phyloP scores from a whole-genome alignment of 2,888 invertebrate species.

The Drosophila testacea region DNA sequence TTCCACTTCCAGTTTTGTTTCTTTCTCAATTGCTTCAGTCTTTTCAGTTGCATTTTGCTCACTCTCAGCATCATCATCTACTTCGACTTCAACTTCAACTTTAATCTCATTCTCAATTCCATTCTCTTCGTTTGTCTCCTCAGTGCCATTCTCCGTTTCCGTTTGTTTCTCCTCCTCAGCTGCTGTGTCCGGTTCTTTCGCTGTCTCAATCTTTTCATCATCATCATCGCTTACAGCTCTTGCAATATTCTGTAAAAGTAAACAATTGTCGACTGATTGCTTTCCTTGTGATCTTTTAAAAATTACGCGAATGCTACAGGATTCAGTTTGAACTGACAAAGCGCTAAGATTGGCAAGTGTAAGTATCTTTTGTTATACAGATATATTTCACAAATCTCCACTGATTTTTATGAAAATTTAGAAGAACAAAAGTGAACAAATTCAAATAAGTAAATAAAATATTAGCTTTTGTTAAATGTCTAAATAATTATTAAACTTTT shows the following conservation, averaged over 20 bases:
- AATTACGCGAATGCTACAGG: constrained; percentile 20
- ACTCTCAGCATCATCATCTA: constrained; percentile 38
- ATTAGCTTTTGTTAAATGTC: no score
- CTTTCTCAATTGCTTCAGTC: constrained; percentile 52
- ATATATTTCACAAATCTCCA: no score
- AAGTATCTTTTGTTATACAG: not conserved
- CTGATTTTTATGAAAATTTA: no score
- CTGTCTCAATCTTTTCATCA: constrained; percentile 23
- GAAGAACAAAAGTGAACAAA: no score
- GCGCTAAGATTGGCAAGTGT: constrained; percentile 22
- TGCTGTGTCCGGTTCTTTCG: constrained; percentile 12
- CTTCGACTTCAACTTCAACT: constrained; percentile 6
- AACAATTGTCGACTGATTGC: constrained; percentile 86
- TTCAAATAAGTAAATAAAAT: no score
- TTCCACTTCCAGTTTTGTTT: constrained; percentile 20
- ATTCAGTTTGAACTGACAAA: constrained; percentile 33
- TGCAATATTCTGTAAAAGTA: constrained; percentile 85
- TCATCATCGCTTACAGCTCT: constrained; percentile 77
- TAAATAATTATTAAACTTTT: no score
- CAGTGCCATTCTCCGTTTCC: constrained; percentile 10
- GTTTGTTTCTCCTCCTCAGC: constrained; percentile 7
- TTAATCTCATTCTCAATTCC: constrained; percentile 3
- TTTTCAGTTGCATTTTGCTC: constrained; percentile 65
- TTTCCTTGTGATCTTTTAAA: constrained; percentile 65
- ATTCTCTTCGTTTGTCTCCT: constrained; percentile 30